These are phyloP conservation scores for Cantharis flavilabris DNA, from an alignment of 2,888 invertebrate genomes.

Conservation along the genomic window DNA sequence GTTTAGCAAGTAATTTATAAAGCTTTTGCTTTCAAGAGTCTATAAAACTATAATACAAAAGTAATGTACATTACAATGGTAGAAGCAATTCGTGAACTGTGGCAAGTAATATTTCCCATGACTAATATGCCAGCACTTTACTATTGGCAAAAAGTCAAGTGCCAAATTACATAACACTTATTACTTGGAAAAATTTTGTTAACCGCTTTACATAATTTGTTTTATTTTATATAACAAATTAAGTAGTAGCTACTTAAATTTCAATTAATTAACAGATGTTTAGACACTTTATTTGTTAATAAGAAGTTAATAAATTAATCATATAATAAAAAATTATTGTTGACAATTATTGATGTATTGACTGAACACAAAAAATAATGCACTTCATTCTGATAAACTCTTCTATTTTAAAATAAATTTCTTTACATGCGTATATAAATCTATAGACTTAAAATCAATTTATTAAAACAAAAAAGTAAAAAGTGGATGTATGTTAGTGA, in stretches of 20 bases:
- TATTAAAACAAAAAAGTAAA: too few species aligned
- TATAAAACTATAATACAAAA: slow-evolving; percentile 5
- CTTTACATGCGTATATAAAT: too few species aligned
- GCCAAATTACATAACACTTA: background rate
- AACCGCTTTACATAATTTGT: background rate
- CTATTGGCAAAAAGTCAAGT: background rate
- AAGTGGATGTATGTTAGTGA: too few species aligned
- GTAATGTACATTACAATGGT: slow-evolving; percentile 1
- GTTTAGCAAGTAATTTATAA: background rate
- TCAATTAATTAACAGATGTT: background rate
- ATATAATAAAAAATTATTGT: too few species aligned
- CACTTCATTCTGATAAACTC: too few species aligned
- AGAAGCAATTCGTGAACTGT: slow-evolving; percentile 14
- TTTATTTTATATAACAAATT: background rate
- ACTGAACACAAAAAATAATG: too few species aligned
- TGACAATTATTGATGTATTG: too few species aligned
- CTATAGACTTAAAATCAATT: too few species aligned
- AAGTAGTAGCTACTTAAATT: background rate
- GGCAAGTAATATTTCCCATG: slow-evolving; percentile 20
- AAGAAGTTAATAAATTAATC: background rate
- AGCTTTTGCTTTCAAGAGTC: slow-evolving; percentile 8
- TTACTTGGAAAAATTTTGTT: background rate
- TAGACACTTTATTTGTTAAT: background rate
- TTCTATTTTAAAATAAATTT: too few species aligned
- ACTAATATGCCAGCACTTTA: slow-evolving; percentile 13